Conservation (phyloP, 2,113 vertebrate genomes). For the Pongo abelii region DNA sequence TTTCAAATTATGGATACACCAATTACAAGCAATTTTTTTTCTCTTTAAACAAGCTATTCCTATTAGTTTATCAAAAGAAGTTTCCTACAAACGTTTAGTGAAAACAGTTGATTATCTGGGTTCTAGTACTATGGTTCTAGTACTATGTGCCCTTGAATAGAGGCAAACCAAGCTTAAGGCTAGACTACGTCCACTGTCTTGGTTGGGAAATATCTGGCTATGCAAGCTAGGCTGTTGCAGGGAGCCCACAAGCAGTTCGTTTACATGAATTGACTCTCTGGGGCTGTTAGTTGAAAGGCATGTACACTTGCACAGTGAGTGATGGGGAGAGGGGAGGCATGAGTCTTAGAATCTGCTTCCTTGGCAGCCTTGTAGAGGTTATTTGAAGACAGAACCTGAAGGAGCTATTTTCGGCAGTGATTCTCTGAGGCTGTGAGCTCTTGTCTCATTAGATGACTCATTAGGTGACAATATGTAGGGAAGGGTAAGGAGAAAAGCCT, state of each 20-base stretch:
- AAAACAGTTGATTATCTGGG: background rate
- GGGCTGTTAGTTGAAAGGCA: background rate
- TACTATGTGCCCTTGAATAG: background rate
- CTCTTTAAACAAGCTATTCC: background rate
- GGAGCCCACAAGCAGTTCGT: background rate
- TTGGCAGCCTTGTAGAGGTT: background rate
- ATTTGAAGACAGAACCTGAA: background rate
- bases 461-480: background rate
- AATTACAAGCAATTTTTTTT: background rate
- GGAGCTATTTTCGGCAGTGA: background rate
- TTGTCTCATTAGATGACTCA: background rate
- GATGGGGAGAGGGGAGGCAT: accelerated
- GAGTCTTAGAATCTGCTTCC: background rate
- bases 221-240: background rate
- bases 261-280: background rate
- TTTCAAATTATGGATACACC: slow-evolving; percentile 1
- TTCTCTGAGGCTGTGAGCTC: background rate
- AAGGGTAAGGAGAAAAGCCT: background rate
- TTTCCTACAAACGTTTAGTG: background rate
- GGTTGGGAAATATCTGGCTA: background rate
- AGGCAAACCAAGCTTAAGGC: background rate
- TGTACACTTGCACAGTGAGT: background rate
- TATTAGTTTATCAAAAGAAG: background rate
- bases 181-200: background rate
- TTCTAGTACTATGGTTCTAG: background rate